phyloP scores from a whole-genome alignment of 2,888 invertebrate species.

The Nycteola revayana region DNA sequence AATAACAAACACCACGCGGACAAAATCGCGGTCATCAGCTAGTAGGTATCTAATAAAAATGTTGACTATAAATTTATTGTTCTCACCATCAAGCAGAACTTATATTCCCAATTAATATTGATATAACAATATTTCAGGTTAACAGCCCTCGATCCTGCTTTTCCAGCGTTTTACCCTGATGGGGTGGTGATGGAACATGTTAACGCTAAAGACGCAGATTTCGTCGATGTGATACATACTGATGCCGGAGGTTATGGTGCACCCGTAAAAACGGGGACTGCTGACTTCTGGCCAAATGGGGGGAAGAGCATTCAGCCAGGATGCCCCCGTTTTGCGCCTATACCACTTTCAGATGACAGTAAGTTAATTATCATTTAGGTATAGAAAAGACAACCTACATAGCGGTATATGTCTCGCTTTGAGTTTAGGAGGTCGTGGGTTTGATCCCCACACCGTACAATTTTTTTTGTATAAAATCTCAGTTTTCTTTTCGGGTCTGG shows the following conservation, averaged over 20 bases:
- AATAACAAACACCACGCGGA: no score
- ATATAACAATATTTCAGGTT: constrained; percentile 60
- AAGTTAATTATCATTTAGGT: constrained; percentile 38
- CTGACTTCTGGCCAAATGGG: constrained; percentile 84
- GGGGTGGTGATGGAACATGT: constrained; percentile 76
- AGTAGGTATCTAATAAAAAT: no score
- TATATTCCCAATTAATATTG: no score
- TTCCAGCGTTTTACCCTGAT: constrained; percentile 81
- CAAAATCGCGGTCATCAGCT: no score
- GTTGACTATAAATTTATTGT: no score
- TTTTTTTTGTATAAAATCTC: no score
- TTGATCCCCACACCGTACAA: no score
- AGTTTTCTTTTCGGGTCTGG: no score
- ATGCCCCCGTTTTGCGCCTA: constrained; percentile 76
- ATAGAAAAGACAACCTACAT: no score
- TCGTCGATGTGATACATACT: constrained; percentile 87
- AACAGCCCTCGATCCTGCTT: constrained; percentile 83
- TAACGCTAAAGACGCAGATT: constrained; percentile 77
- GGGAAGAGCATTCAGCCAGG: constrained; percentile 83
- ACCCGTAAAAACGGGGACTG: constrained; percentile 80
- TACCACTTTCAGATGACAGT: constrained; percentile 78
- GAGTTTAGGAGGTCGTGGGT: no score
- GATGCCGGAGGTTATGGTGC: constrained; percentile 84
- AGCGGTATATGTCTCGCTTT: no score
- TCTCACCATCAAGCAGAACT: no score